A percentile compares a stretch with the other conserved stretches of the same genome.
Evolutionary conservation across 2,113 vertebrate species (phyloP).

Genomic region (Larimichthys polyactis): DNA sequence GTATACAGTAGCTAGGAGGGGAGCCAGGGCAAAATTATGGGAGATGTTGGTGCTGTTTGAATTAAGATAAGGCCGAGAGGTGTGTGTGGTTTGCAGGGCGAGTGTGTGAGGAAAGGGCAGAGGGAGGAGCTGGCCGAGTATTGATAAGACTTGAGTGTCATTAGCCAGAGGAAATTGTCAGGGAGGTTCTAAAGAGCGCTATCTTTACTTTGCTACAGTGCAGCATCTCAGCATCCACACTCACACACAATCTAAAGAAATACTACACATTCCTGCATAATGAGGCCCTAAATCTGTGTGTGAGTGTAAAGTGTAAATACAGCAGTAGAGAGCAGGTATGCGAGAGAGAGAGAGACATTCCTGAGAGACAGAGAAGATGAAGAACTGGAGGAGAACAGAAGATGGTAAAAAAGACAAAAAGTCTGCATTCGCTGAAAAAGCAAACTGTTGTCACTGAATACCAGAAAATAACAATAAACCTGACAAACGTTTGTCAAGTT

Average conservation of each 20-base stretch:
- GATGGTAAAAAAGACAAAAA: constrained; percentile 16
- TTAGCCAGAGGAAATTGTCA: constrained; percentile 80
- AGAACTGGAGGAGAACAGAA: constrained; percentile 66
- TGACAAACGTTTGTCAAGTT: not conserved
- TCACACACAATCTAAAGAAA: constrained; percentile 77
- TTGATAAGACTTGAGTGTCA: constrained; percentile 70
- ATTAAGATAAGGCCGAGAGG: constrained; percentile 43
- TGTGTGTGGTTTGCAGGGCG: constrained; percentile 13
- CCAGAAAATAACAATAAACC: not conserved
- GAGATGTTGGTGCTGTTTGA: constrained; percentile 30
- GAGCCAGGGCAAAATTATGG: constrained; percentile 29
- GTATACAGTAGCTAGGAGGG: constrained; percentile 27
- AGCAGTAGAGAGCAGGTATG: constrained; percentile 59
- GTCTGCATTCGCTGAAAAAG: not conserved
- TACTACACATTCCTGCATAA: constrained; percentile 79
- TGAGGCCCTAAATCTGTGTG: constrained; percentile 58
- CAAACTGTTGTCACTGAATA: constrained; percentile 14
- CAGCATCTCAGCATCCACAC: constrained; percentile 62
- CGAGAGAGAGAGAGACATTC: constrained; percentile 54
- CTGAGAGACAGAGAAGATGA: constrained; percentile 27
- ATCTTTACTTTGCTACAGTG: constrained; percentile 71
- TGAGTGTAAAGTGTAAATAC: constrained; percentile 67
- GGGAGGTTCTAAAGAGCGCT: constrained; percentile 74
- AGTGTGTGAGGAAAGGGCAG: constrained; percentile 38
- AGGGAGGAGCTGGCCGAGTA: constrained; percentile 39